These are phyloP conservation scores for Caenorhabditis sp. DNA, from an alignment of 2,888 invertebrate genomes.

Conservation along the genomic window DNA sequence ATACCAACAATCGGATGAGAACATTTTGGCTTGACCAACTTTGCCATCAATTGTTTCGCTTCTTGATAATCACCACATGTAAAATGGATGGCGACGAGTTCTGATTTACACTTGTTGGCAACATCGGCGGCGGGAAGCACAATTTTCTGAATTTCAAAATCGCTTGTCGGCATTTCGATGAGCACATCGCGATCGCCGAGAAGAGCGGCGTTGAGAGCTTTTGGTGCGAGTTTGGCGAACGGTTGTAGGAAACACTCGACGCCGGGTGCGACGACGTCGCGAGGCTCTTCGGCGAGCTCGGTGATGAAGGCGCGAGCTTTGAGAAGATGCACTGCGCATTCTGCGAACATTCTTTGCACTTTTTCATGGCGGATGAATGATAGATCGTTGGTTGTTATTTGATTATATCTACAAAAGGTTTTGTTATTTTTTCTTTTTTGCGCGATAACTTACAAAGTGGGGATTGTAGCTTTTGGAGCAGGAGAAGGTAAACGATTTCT, in stretches of 20 bases:
- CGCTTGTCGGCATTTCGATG: slow-evolving; percentile 22
- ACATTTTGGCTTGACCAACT: slow-evolving; percentile 9
- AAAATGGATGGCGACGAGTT: slow-evolving; percentile 27
- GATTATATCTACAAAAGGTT: slow-evolving; percentile 16
- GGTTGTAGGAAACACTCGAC: slow-evolving; percentile 32
- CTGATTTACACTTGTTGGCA: slow-evolving; percentile 36
- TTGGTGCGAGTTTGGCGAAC: slow-evolving; percentile 31
- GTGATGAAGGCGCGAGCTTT: slow-evolving; percentile 35
- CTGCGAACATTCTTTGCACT: slow-evolving; percentile 29
- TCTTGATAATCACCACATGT: slow-evolving; percentile 25
- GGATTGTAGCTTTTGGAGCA: slow-evolving; percentile 58
- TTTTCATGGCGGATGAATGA: slow-evolving; percentile 25
- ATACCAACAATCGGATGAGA: slow-evolving; percentile 15
- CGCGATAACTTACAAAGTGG: slow-evolving; percentile 22
- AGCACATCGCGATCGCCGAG: slow-evolving; percentile 39
- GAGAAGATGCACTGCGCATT: slow-evolving; percentile 22
- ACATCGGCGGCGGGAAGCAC: slow-evolving; percentile 33
- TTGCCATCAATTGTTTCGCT: slow-evolving; percentile 8
- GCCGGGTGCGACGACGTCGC: slow-evolving; percentile 24
- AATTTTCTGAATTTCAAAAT: slow-evolving; percentile 31
- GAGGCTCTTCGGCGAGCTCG: slow-evolving; percentile 20
- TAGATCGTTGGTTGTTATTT: slow-evolving; percentile 24
- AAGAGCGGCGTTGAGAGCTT: slow-evolving; percentile 38
- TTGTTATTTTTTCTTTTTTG: not conserved
- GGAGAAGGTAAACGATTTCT: slow-evolving; percentile 50